Conservation (phyloP, 2,888 invertebrate genomes). For the Axea sp. region DNA sequence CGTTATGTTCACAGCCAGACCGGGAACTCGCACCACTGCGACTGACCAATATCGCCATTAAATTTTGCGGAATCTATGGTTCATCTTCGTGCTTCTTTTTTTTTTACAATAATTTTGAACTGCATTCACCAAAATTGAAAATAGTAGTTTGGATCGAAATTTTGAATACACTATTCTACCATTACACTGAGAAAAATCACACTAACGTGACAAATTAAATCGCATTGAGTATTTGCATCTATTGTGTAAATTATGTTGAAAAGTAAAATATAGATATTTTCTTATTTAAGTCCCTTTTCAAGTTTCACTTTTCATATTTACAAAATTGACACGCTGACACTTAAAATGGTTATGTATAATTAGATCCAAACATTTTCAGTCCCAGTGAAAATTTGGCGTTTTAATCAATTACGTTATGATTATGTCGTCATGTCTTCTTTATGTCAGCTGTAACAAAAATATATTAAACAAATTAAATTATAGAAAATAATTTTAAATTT, state of each 20-base stretch:
- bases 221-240: constrained; percentile 43
- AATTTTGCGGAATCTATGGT: constrained; percentile 23
- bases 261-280: constrained; percentile 32
- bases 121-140: constrained; percentile 50
- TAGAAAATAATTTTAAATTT: no score
- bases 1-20: constrained; percentile 80
- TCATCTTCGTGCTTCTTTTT: constrained; percentile 5
- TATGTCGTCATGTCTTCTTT: constrained; percentile 18
- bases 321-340: constrained; percentile 46
- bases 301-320: constrained; percentile 35
- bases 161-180: constrained; percentile 5
- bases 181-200: constrained; percentile 19
- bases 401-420: constrained; percentile 30
- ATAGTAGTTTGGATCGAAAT: constrained; percentile 46
- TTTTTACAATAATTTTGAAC: constrained; percentile 33
- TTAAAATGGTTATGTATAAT: constrained; percentile 24
- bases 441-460: constrained; percentile 46
- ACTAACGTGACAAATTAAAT: constrained; percentile 32
- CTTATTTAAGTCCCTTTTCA: constrained; percentile 30
- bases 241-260: constrained; percentile 33
- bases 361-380: constrained; percentile 57
- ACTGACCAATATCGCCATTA: constrained; percentile 43
- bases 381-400: constrained; percentile 49
- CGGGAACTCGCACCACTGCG: constrained; percentile 70
- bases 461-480: no score